Evolutionary conservation across 23 tunicate genomes (phyloP).

Genomic region (Ciona savignyi): DNA sequence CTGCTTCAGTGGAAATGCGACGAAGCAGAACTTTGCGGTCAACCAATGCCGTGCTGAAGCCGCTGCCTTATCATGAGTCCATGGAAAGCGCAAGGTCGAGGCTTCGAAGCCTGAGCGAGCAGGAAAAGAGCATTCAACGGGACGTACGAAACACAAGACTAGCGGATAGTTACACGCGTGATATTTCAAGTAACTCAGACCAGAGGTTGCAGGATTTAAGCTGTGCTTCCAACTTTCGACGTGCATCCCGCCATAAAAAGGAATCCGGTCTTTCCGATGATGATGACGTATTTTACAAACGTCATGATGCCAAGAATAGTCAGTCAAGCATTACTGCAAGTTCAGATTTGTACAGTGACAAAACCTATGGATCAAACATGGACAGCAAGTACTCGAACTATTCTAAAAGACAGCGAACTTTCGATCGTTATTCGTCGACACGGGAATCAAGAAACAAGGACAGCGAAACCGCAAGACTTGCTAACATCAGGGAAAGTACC

Average conservation of each 20-base stretch:
- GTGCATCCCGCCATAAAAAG: too few species aligned
- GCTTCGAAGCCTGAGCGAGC: neutral
- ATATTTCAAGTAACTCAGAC: neutral
- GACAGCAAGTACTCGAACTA: neutral
- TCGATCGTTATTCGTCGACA: neutral
- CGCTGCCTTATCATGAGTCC: slow-evolving; percentile 5
- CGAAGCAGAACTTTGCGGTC: too few species aligned
- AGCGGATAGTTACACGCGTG: neutral
- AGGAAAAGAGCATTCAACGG: too few species aligned
- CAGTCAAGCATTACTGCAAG: too few species aligned
- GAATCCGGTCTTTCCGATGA: neutral
- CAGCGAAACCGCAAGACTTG: neutral
- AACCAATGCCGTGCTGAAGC: too few species aligned
- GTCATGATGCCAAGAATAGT: neutral
- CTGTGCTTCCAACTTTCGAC: neutral
- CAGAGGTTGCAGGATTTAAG: neutral
- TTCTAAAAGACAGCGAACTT: neutral
- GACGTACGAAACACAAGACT: neutral
- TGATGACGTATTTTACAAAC: neutral
- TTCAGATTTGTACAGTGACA: neutral
- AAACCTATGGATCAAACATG: neutral
- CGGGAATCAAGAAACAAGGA: too few species aligned
- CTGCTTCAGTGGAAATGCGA: too few species aligned
- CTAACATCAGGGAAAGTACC: neutral
- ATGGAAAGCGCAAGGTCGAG: slow-evolving; percentile 1